Evolutionary conservation across 2,888 invertebrate genomes (phyloP), one percentile per base, ranked within the genome.

Genomic region (Nymphalis polychloros): DNA sequence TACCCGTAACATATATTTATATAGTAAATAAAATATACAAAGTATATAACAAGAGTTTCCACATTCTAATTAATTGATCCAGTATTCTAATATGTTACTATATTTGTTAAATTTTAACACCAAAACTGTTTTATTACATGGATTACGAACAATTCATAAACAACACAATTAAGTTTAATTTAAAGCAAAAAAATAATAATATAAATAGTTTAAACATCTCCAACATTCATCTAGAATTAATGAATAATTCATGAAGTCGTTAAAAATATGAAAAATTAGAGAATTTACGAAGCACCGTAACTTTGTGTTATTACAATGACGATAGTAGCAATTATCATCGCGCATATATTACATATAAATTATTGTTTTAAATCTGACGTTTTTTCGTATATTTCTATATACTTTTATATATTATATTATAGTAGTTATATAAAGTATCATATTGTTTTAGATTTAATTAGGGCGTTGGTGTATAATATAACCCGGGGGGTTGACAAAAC

Each of bases 171-270:
- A 52, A 27, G 1, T 23, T 52, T 5, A 52, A 7, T 50, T 50
- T 50, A 19, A 23, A 52, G 23, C 20, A 52, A 52, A 52, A 52
- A 31, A 31, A 31, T 31, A 31, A 31, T 31, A 31, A 31, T 31
- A 31, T 31, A 31, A 52, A 16, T 16, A 16, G 20, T 20, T 52
- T 10, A 52, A 52, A 52, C 16, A 52, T 52, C 52, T 23, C 2
- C 1, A 23, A 20, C 52, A 52, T 52, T 52, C 52, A 52, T 52
- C 52, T 52, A 16, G 23, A 59, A 50, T 61, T 64, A 10, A 73
- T 73, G 64, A 52, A 62, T 73, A 69, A 71, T 71, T 73, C 73
- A 73, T 73, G 57, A 65, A 48, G 49, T 69, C 59, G 64, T 69
- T 62, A 71, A 69, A 57, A 62, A 64, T 62, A 71, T 55, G 27